Base-by-base conservation (phyloP, 2,113 vertebrate species). In the Pachycephala philippinensis region DNA sequence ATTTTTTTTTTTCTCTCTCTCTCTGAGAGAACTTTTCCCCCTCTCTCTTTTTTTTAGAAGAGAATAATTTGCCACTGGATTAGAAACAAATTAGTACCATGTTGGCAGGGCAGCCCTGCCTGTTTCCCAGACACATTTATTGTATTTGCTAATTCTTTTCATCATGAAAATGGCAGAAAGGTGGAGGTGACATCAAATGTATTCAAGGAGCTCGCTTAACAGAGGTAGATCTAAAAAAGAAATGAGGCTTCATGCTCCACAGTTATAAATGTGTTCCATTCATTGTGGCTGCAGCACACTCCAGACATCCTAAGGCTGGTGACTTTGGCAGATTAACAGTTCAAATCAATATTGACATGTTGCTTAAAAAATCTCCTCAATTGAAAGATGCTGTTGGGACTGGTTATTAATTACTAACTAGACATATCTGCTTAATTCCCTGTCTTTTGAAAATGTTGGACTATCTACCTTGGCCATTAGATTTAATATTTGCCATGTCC, bases 101-200 rank as follows among this genome's bases (percentile, higher is more conserved):
- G 87, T 90, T 95, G 90, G 56, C 94, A 91, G 91, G 77, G 82
- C 87, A 96, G 88, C 63, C 91, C 95, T 97, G 95, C 91, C 96
- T 97, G 95, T 97, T 97, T 98, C 96, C 89, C 94, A 96, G 90
- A 79, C 64, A 79, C 72, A 79, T 96, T 96, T 85, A 69, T 95
- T 86, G 53, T 65, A 92, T 87, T 93, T 91, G 37, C 78, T 97
- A 98, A 97, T 98, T 97, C 94, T 96, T 98, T 98, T 97, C 94
- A 97, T 96, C 95, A 97, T 91, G 97, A 98, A 97, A 98, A 97
- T 96, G 85, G 94, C 91, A 97, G 97, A 97, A 98, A 97, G 84
- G 94, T 96, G 97, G 86, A 92, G 89, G 42, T 89, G 84, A 97
- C 97, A 97, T 96, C 91, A 89, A 89, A 95, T 24, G 47, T 93